Evolutionary conservation across 2,888 invertebrate species (phyloP), one percentile per base, ranked within the genome.

Genomic region (Bhutanitis thaidina): DNA sequence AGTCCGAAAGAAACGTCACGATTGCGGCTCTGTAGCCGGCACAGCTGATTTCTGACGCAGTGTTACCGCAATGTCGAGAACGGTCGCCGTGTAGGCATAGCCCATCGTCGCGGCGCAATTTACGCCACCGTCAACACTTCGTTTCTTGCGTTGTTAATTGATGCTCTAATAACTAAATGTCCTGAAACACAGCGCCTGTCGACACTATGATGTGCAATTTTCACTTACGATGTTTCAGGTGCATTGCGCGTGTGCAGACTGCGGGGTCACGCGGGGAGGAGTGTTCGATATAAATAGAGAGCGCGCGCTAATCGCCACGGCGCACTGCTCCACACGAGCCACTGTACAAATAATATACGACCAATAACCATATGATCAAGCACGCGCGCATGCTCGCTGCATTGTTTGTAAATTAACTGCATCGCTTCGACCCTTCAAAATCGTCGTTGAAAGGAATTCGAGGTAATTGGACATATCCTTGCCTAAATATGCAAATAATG

Each of bases 241-340:
- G 66, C 62, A 66, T 77, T 75, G 86, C 86, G 86, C 71, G 74
- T 65, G 65, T 53, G 62, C 60, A 69, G 58, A 67, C 53, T 55
- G 61, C 58, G 63, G 67, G 62, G 62, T 58, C 1, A 64, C 62
- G 63, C 71, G 65, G 66, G 67, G 63, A 69, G 67, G 60, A 56
- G 78, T 81, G 83, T 77, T 81, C 84, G 84, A 85, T 88, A 87
- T 86, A 86, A 83, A 84, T 81, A 86, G 79, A 75, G 76, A 72
- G 71, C 71, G 71, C 61, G 60, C 60, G 55, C 54, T 57, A 59
- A 53, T 55, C 59, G 57, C 50, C 57, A 13, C 34, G 61, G 57
- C 58, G 62, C 61, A 58, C 58, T 49, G 49, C 53, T 52, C 54
- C 55, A 56, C 49, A 55, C 47, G 57, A 56, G 40, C 43, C 54